Evolutionary conservation across 2,888 invertebrate species (phyloP), one percentile per base, ranked within the genome.

Genomic region (Noctua pronuba): DNA sequence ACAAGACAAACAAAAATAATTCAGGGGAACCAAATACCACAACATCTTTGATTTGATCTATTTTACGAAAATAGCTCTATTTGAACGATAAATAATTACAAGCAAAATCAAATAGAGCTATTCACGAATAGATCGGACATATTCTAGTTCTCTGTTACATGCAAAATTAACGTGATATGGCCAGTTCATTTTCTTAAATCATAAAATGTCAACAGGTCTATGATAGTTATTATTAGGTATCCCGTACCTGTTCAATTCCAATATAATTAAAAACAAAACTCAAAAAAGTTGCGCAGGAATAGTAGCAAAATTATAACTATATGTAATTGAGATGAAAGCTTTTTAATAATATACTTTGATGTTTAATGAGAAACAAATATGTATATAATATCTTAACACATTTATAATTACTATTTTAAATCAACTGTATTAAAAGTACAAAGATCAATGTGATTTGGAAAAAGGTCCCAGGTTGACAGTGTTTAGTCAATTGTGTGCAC

Each of bases 381-480:
- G 87, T 89, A 90, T 90, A 90, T 86, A 91, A 91, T 90, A 92
- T 89, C 90, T 90, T 91, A 93, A 92, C 89, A 92, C 89, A 93
- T 91, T 82, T 87, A 92, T 92, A 93, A 93, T 92, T 91, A 91
- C 83, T 85, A 90, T 90, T 87, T 91, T 84, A 90, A 94, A 93
- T 88, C 82, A 94, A 93, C 88, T 88, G 91, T 92, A 88, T 88
- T 88, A 88, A 93, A 94, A 94, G 91, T 92, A 94, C 91, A 94
- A 93, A 93, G 90, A 90, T 93, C 87, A 91, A 91, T 92, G 93
- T 92, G 93, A 93, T 93, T 94, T 94, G 92, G 91, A 92, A 92
- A 92, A 79, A 91, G 92, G 92, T 93, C 92, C 93, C 92, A 88
- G 90, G 90, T 90, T 90, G 88, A 90, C 88, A 90, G 90, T 86